phyloP scores from a whole-genome alignment of 2,797 vertebrate genomes.

The Antennarius maculatus region DNA sequence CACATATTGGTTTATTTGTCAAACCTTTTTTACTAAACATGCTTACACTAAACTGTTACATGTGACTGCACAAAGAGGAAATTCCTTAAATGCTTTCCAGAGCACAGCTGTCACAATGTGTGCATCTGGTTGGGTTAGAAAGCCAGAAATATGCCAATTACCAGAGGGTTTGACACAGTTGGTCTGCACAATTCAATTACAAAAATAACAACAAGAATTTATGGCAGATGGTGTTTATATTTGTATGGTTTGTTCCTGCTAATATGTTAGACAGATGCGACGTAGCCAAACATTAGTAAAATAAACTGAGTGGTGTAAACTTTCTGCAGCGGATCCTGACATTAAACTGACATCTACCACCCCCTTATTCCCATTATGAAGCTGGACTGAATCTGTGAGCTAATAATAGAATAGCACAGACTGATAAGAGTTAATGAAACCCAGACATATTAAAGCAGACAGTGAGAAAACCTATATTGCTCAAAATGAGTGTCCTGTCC shows the following conservation, averaged over 20 bases:
- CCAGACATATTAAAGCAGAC: conserved; percentile 27
- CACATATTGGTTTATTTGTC: no score
- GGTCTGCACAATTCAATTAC: no score
- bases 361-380: conserved; percentile 48
- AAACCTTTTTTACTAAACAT: no score
- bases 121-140: conserved; percentile 21
- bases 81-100: conserved; percentile 47
- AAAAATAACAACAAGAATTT: conserved; percentile 8
- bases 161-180: conserved; percentile 26
- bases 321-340: conserved; percentile 34
- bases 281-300: conserved; percentile 15
- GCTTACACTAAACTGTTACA: conserved; percentile 20
- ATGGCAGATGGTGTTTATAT: conserved; percentile 55
- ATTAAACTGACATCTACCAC: conserved; percentile 17
- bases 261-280: conserved; percentile 53
- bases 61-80: conserved; percentile 26
- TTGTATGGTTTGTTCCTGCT: conserved; percentile 40
- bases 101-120: conserved; percentile 9
- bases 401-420: conserved; percentile 59
- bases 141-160: conserved; percentile 14
- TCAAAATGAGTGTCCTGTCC: conserved; percentile 21
- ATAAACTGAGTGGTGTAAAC: conserved; percentile 27
- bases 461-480: conserved; percentile 32
- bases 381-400: conserved; percentile 67
- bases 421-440: conserved; percentile 51